Evolutionary conservation across 1,140 invertebrate genomes (phyloP), one percentile per base, ranked within the genome.

Genomic region (Polyergus mexicanus): DNA sequence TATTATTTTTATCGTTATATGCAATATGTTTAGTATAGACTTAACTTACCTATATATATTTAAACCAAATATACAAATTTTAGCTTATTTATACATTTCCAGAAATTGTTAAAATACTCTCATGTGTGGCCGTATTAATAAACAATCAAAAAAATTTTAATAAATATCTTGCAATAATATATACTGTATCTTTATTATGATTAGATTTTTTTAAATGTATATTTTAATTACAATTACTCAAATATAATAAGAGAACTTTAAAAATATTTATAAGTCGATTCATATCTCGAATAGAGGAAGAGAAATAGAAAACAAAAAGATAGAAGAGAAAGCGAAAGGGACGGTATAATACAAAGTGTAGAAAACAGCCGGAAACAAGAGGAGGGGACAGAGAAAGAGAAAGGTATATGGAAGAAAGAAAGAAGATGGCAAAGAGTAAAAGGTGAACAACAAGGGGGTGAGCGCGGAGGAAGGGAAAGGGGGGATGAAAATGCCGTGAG

Each of bases 401-500:
- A n/a, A 11, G 8, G 66, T 19, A 51, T 22, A 32, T n/a, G 22
- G 32, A 13, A 32, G 32, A 32, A 32, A 32, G 32, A 1, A 32
- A 32, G 32, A 28, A 56, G n/a, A 44, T 22, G n/a, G 22, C 10
- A 58, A 65, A 56, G 16, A n/a, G 32, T 1, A 3, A 22, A 58
- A 25, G 6, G 38, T 35, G 47, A 51, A 32, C 47, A 54, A 44
- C n/a, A 28, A 25, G 8, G 19, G 19, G 16, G 3, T 4, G 13
- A 16, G 13, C 3, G 44, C 3, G 19, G 16, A 6, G 13, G n/a
- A 28, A 47, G 22, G 60, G 65, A 54, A 47, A 62, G 56, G 71
- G 71, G 69, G 41, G 58, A 74, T 72, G 44, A 25, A 86, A 66
- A 83, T 66, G 69, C 78, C 16, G 56, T 54, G 47, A 71, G 84